A percentile compares a stretch with the other conserved stretches of the same genome.
Conservation (phyloP, 2,888 invertebrate genomes). For the Drosophila longiperda region DNA sequence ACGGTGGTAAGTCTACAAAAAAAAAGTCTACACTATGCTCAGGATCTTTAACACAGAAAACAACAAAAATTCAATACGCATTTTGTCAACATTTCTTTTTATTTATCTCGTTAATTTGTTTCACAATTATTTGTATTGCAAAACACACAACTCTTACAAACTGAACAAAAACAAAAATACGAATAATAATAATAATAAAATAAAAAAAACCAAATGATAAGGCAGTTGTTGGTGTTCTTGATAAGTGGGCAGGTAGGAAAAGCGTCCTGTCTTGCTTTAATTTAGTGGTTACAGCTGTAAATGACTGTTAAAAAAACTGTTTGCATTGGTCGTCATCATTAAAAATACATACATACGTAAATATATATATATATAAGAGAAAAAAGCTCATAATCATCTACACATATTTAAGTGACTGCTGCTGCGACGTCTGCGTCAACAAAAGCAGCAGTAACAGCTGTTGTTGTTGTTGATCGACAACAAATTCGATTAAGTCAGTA, state of each 20-base stretch:
- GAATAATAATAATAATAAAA: conserved; percentile 16
- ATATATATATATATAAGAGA: not conserved
- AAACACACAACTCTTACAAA: conserved; percentile 45
- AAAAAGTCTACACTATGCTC: not conserved
- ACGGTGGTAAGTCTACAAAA: conserved; percentile 63
- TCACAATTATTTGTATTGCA: conserved; percentile 72
- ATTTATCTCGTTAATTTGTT: conserved; percentile 48
- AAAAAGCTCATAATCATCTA: conserved; percentile 41
- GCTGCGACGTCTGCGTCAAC: conserved; percentile 46
- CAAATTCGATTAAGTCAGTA: conserved; percentile 77
- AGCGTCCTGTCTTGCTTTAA: conserved; percentile 2
- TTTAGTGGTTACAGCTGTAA: conserved; percentile 19
- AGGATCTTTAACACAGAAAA: not conserved
- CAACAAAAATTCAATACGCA: conserved; percentile 2
- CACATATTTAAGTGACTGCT: conserved; percentile 39
- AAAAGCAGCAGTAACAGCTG: conserved; percentile 30
- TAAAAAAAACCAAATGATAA: conserved; percentile 50
- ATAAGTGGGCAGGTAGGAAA: conserved; percentile 32
- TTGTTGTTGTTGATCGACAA: conserved; percentile 68
- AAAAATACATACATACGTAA: conserved; percentile 7
- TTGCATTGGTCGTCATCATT: conserved; percentile 53
- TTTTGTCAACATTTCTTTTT: conserved; percentile 47
- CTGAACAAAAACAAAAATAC: conserved; percentile 6
- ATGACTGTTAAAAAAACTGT: conserved; percentile 24
- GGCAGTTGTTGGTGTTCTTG: conserved; percentile 15